Evolutionary conservation across 2,888 invertebrate species (phyloP), one percentile per base, ranked within the genome.

Genomic region (Orthonevra nobilis): DNA sequence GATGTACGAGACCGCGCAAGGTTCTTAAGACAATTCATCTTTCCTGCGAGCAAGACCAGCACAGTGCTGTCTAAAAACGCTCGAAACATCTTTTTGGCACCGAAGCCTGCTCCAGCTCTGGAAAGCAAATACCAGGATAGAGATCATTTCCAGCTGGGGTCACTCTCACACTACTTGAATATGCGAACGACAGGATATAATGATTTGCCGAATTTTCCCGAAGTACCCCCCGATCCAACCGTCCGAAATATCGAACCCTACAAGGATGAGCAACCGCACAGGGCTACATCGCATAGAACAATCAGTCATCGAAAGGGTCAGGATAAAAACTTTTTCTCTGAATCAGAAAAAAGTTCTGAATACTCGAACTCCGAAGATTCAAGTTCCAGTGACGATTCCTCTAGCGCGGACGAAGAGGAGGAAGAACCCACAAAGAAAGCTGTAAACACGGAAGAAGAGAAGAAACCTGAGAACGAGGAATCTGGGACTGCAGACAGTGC

Each of bases 1-100:
- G 99, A 99, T 89, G 97, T 99, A 58, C 91, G 99, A 17, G 99
- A 99, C 90, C 92, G 98, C 6, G 97, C 97, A 2, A 91, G 99
- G 17, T 93, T 99, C 86, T 90, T 99, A 58, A 92, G 95, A 9
- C 94, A 94, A 81, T 93, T 97, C 83, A 92, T 96, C 20, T 92
- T 95, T 83, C 93, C 85, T 82, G 89, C 83, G 83, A 89, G 90
- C 79, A 90, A 90, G 6, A 88, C 89, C 9, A 84, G 79, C 64
- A 90, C 90, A 63, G 90, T 90, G 48, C 89, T 96, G 17, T 89
- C 92, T 0, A 91, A 92, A 68, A 91, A 94, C 85, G 95, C 96
- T 0, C 93, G 93, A 72, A 92, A 93, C 82, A 95, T 99, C 82
- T 97, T 99, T 86, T 90, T 98, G 60, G 93, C 96, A 0, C 92